phyloP scores from a whole-genome alignment of 2,797 vertebrate genomes.

The Thamnophis elegans region DNA sequence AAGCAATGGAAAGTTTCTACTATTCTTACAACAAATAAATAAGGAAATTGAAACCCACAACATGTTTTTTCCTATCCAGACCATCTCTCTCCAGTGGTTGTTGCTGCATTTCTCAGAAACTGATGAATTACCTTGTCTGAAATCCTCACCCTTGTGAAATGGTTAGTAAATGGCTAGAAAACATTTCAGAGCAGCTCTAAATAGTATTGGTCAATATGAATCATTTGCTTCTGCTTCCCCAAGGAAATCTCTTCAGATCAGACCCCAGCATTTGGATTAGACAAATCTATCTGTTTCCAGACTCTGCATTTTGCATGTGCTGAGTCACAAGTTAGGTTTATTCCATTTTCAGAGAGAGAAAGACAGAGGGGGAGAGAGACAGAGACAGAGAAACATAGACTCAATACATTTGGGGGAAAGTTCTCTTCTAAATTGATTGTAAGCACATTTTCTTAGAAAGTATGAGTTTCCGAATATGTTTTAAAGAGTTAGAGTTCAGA shows the following conservation, averaged over 20 bases:
- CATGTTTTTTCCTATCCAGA: not conserved
- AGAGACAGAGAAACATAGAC: not conserved
- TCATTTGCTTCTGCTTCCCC: not conserved
- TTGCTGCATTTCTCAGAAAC: not conserved
- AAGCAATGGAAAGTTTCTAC: not conserved
- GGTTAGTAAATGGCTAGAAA: not conserved
- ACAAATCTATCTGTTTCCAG: not conserved
- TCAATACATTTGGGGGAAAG: not conserved
- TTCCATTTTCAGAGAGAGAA: not conserved
- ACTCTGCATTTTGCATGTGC: not conserved
- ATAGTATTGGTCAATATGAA: not conserved
- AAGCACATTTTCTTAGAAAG: not conserved
- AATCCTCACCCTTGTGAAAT: not conserved
- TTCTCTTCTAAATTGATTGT: not conserved
- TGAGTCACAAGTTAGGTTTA: not conserved
- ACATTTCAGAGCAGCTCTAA: not conserved
- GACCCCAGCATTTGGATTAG: not conserved
- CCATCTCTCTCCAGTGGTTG: not conserved
- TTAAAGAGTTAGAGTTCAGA: not conserved
- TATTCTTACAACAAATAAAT: not conserved
- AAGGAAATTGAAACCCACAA: not conserved
- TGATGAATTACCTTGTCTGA: not conserved
- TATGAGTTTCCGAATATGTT: not conserved
- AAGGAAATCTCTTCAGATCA: not conserved
- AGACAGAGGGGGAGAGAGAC: too few relatives aligned